Evolutionary conservation across 1,140 invertebrate genomes (phyloP).

Genomic region (Aphaenogaster ashmeadi): DNA sequence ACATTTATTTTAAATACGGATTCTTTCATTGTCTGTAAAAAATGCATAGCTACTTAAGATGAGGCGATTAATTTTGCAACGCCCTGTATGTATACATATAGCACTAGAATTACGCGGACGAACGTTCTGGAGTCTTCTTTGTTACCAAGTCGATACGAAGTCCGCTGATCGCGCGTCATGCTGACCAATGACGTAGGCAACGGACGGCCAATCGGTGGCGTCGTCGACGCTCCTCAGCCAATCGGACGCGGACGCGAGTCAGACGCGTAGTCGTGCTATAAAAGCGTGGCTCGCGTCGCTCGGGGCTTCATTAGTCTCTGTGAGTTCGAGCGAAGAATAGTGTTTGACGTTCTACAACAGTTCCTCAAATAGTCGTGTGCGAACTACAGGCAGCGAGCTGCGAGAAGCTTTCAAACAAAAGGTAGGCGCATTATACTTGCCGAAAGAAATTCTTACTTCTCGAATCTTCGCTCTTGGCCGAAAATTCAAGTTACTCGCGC

Average conservation of each 20-base stretch:
- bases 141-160: background rate
- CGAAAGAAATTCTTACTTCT: background rate
- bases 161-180: background rate
- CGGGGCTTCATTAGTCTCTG: background rate
- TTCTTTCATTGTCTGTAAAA: background rate
- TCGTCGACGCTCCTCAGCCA: background rate
- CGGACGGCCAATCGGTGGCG: background rate
- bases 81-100: background rate
- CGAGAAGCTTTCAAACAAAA: constrained; percentile 26
- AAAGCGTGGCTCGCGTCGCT: background rate
- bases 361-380: background rate
- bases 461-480: background rate
- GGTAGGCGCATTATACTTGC: background rate
- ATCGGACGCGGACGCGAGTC: background rate
- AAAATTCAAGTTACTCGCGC: background rate
- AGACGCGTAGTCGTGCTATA: background rate
- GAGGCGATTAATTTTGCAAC: background rate
- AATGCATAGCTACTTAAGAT: background rate
- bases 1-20: background rate
- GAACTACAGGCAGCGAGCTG: background rate
- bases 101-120: background rate
- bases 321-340: background rate
- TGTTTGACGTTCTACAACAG: background rate
- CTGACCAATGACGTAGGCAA: background rate
- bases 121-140: constrained; percentile 23